phyloP scores from a whole-genome alignment of 2,888 invertebrate species.

The Melitaea athalia region DNA sequence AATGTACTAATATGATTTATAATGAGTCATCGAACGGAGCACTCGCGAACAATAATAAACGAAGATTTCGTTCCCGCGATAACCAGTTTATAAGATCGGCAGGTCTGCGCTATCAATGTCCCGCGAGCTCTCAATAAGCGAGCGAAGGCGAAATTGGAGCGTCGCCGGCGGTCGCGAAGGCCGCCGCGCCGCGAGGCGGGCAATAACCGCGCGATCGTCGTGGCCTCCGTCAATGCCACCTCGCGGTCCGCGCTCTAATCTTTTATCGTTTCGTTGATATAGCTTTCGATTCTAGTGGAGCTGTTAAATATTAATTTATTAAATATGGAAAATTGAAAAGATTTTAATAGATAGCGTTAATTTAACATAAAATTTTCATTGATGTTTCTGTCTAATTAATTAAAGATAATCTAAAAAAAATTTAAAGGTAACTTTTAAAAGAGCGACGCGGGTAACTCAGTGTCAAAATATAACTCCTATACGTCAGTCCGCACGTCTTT shows the following conservation, averaged over 20 bases:
- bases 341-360: no score
- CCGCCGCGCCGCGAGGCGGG: constrained; percentile 61
- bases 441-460: no score
- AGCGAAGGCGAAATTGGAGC: constrained; percentile 46
- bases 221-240: constrained; percentile 77
- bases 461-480: no score
- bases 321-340: no score
- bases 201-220: constrained; percentile 74
- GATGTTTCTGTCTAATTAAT: no score
- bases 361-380: no score
- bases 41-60: constrained; percentile 28
- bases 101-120: constrained; percentile 28
- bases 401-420: no score
- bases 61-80: constrained; percentile 25
- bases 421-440: no score
- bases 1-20: constrained; percentile 1
- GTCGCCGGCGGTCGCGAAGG: constrained; percentile 55
- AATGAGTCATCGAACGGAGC: constrained; percentile 15
- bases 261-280: constrained; percentile 48
- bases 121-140: constrained; percentile 15
- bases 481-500: no score
- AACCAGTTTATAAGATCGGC: constrained; percentile 37
- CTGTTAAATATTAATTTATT: background rate
- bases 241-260: constrained; percentile 43
- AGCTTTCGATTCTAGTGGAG: constrained; percentile 49